phyloP scores from a whole-genome alignment of 2,797 vertebrate genomes.

The Leuciscus waleckii region DNA sequence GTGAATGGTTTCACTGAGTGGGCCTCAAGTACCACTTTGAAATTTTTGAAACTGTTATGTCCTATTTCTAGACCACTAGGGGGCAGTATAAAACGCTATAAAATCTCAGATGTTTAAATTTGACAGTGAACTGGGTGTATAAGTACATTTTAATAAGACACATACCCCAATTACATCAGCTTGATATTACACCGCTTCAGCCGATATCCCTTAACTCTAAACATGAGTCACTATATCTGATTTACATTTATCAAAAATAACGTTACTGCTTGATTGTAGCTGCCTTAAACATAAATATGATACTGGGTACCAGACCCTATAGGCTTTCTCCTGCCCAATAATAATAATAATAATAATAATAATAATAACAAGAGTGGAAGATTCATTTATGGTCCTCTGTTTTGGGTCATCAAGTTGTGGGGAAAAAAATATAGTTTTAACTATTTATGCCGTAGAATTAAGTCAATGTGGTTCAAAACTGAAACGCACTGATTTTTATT shows the following conservation, averaged over 20 bases:
- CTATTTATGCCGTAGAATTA: no score
- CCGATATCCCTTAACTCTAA: neutral
- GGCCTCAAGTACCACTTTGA: neutral
- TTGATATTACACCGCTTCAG: neutral
- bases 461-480: neutral
- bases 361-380: neutral
- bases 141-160: neutral
- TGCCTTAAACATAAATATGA: neutral
- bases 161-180: neutral
- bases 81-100: neutral
- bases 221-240: neutral
- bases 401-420: neutral
- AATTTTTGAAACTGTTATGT: neutral
- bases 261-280: neutral
- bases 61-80: neutral
- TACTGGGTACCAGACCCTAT: neutral
- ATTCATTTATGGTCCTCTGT: neutral
- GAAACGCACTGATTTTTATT: neutral
- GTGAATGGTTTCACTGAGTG: neutral
- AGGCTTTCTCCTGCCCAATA: neutral
- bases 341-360: neutral
- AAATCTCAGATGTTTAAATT: neutral
- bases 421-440: no score
- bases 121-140: neutral
- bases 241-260: neutral